phyloP scores from a whole-genome alignment of 2,113 vertebrate genomes.

The Coracopsis vasa region DNA sequence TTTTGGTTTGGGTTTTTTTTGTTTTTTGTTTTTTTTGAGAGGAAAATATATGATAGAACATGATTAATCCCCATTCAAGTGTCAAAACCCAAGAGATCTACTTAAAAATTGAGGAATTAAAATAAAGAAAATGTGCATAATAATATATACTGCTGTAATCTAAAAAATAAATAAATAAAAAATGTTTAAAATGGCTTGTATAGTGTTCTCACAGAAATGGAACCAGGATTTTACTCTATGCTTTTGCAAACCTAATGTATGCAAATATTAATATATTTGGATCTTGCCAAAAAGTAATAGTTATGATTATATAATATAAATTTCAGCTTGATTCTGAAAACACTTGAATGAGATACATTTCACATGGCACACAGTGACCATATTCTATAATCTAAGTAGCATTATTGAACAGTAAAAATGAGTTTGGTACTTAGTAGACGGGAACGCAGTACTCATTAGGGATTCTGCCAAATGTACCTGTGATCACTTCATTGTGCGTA shows the following conservation, averaged over 20 bases:
- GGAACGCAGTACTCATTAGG: not conserved
- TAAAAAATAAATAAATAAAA: not conserved
- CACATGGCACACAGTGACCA: not conserved
- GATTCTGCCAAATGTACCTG: conserved; percentile 1
- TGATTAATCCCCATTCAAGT: not conserved
- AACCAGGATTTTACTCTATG: not conserved
- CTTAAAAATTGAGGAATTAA: not conserved
- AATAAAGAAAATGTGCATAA: not conserved
- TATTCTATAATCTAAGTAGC: not conserved
- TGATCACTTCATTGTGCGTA: not conserved
- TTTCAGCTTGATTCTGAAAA: not conserved
- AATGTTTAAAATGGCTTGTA: not conserved
- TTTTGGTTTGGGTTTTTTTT: rapidly evolving
- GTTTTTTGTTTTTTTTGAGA: not conserved
- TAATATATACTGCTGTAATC: not conserved
- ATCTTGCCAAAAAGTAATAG: not conserved
- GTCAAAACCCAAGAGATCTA: not conserved
- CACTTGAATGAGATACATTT: not conserved
- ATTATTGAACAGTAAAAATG: not conserved
- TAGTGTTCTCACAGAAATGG: not conserved
- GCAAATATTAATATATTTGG: not conserved
- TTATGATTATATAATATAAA: not conserved
- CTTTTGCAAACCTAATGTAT: not conserved
- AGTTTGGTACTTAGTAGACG: not conserved
- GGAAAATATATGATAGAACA: not conserved